Base-by-base conservation (phyloP, 2,113 vertebrate species). In the Chionodraco myersi region DNA sequence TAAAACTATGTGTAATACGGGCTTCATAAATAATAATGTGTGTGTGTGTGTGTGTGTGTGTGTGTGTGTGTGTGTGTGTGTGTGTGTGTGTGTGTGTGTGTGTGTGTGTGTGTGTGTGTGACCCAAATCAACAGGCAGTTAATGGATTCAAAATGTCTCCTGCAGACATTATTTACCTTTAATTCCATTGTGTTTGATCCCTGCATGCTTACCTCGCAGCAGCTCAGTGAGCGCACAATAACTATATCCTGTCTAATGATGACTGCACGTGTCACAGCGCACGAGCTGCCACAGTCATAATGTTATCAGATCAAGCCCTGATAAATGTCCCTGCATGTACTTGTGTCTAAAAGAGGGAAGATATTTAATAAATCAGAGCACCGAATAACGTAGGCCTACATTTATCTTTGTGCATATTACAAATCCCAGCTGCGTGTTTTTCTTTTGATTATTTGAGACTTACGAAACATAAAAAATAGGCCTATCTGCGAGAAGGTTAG, bases 121-220 rank as follows among this genome's bases (percentile, higher is more conserved):
- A 53, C 30, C 5, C 10, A 45, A 53, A 54, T 66, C 72, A 80
- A 66, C 2, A 21, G 23, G 10, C 34, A 0, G 10, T 7, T 73
- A 82, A 82, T 79, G 36, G 49, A 83, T 86, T 87, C 83, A 86
- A 87, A 87, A 83, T 77, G 80, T 86, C 88, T 71, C 59, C 75
- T 44, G 15, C 2, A n/a, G 18, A 2, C 10, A 21, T 57, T 70
- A 79, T 80, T 77, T 48, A 74, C 69, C 36, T 59, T 65, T 56
- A 53, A 67, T 72, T 57, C 12, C 45, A 54, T 81, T 75, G 65
- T 84, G 72, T 61, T 80, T 57, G 30, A 86, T 75, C 75, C 49
- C 6, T 4, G 14, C 53, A n/a, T 7, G 73, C 48, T 59, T 61
- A 26, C 18, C 56, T 71, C 60, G 48, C n/a, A 36, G 45, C 49